Percentiles rank a stretch among this genome's conserved stretches.
Conservation (phyloP, 2,797 vertebrate species). For the Sitta carolinensis region DNA sequence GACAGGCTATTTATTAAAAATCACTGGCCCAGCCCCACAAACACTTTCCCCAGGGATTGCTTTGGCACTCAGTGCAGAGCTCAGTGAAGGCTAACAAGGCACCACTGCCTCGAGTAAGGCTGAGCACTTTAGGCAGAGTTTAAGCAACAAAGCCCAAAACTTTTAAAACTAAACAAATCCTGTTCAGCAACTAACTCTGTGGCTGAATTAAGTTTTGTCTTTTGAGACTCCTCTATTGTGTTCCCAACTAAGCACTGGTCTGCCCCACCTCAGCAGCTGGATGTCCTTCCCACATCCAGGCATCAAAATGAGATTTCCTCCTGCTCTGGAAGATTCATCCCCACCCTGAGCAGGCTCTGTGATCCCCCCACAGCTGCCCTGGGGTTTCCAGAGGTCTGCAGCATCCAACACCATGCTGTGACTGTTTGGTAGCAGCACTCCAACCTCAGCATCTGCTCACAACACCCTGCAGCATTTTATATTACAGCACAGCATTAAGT, state of each 20-base stretch:
- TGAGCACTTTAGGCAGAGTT: neutral
- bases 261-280: neutral
- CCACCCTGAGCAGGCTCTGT: neutral
- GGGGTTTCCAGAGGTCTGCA: neutral
- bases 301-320: neutral
- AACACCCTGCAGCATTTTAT: neutral
- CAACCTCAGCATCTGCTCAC: neutral
- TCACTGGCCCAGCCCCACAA: neutral
- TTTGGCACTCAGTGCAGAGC: neutral
- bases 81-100: neutral
- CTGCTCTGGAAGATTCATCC: neutral
- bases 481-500: neutral
- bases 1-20: neutral
- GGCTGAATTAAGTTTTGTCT: neutral
- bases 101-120: neutral
- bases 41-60: neutral
- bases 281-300: neutral
- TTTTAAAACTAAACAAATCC: neutral
- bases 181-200: neutral
- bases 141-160: neutral
- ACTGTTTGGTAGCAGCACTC: neutral
- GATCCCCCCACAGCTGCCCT: neutral
- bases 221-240: neutral
- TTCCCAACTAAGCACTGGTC: neutral
- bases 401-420: accelerated